These are phyloP conservation scores for Lissonota sp. DNA, from an alignment of 2,888 invertebrate species.

Conservation along the genomic window DNA sequence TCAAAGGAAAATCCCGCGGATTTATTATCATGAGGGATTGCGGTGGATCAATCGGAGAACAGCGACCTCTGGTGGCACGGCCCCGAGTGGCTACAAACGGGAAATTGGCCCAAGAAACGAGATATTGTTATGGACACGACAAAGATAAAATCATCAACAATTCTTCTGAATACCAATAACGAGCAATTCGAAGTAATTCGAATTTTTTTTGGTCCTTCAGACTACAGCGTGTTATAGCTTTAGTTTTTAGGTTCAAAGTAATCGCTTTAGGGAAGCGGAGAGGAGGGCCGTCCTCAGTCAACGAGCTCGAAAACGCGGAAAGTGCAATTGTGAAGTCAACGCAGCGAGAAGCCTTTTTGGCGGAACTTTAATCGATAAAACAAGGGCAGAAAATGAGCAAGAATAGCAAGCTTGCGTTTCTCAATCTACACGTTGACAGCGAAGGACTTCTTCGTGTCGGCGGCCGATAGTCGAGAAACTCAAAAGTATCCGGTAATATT, in stretches of 20 bases:
- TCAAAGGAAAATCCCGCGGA: too few species aligned
- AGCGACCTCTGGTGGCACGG: conserved; percentile 51
- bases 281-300: conserved; percentile 8
- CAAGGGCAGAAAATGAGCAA: too few species aligned
- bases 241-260: conserved; percentile 5
- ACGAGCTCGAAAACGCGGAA: conserved; percentile 50
- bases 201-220: conserved; percentile 41
- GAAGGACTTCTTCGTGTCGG: conserved; percentile 52
- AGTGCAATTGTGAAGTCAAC: conserved; percentile 34
- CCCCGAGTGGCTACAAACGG: conserved; percentile 48
- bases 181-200: not conserved
- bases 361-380: too few species aligned
- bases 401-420: too few species aligned
- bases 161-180: not conserved
- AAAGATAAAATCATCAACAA: not conserved
- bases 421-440: conserved; percentile 33
- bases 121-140: not conserved
- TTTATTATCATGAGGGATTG: not conserved
- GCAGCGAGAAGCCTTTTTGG: conserved; percentile 6
- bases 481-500: conserved; percentile 4
- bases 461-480: conserved; percentile 31
- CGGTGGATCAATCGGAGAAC: not conserved
- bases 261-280: not conserved
- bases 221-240: conserved; percentile 44
- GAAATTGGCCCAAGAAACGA: conserved; percentile 14